Evolutionary conservation across 2,797 vertebrate species (phyloP).

Genomic region (Todus mexicanus): DNA sequence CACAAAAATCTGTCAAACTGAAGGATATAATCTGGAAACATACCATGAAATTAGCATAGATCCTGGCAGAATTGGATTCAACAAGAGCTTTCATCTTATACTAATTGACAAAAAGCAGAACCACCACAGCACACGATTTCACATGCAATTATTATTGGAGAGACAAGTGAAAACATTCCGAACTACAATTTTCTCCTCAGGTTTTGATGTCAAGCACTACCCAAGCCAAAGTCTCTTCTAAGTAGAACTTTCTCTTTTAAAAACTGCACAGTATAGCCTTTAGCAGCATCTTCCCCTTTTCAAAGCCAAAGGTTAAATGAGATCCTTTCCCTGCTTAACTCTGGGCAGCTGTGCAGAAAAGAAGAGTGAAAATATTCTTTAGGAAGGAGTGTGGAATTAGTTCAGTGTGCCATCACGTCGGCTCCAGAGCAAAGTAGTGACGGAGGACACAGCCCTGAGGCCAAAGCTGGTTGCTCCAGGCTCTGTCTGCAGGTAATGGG

Average conservation of each 20-base stretch:
- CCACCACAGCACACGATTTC: not conserved
- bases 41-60: slow-evolving; percentile 40
- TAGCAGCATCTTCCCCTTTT: not conserved
- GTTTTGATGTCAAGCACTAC: not conserved
- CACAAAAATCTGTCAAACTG: not conserved
- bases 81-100: slow-evolving; percentile 14
- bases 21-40: not conserved
- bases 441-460: not conserved
- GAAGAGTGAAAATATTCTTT: not conserved
- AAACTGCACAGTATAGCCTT: not conserved
- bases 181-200: not conserved
- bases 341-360: not conserved
- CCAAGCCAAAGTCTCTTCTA: not conserved
- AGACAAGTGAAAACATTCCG: not conserved
- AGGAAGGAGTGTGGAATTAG: not conserved
- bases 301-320: not conserved
- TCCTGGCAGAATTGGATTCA: not conserved
- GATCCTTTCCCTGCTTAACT: not conserved
- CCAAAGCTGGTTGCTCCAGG: not conserved
- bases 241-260: not conserved
- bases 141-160: not conserved
- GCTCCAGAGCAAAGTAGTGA: accelerated
- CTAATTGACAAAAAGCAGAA: slow-evolving; percentile 16
- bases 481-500: not conserved
- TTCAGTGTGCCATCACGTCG: not conserved